These are phyloP conservation scores for Whitmania pigra DNA, from an alignment of 1,140 invertebrate genomes.

Conservation along the genomic window DNA sequence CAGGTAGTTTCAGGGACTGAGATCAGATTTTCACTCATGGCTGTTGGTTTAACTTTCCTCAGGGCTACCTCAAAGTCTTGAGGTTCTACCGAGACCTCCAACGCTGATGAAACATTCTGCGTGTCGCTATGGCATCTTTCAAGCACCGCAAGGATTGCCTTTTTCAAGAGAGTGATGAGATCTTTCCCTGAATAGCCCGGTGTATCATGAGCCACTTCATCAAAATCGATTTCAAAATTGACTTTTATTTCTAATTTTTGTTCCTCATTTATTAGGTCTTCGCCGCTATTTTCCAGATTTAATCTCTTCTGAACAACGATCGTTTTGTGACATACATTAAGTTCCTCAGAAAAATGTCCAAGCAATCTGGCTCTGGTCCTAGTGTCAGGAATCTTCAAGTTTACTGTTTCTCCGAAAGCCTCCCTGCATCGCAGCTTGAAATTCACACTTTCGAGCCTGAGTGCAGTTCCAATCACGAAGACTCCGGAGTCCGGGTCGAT, in stretches of 20 bases:
- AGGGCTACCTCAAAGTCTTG: slow-evolving; percentile 50
- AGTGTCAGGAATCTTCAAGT: background rate
- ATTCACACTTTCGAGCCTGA: background rate
- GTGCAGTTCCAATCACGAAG: background rate
- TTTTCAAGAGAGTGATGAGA: background rate
- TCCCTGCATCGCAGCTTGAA: background rate
- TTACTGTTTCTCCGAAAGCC: background rate
- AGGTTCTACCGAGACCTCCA: background rate
- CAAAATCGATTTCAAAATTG: background rate
- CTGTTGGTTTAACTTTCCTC: slow-evolving; percentile 67
- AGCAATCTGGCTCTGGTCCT: background rate
- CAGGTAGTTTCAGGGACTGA: slow-evolving; percentile 93
- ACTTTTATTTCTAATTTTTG: background rate
- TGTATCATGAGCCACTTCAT: background rate
- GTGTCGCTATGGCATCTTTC: background rate
- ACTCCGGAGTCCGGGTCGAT: background rate
- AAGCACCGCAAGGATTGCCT: background rate
- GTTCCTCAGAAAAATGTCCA: too few relatives aligned
- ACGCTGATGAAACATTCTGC: background rate
- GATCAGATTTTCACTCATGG: slow-evolving; percentile 89
- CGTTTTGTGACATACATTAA: too few relatives aligned
- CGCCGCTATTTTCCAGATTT: background rate
- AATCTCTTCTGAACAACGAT: background rate
- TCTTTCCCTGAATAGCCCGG: background rate
- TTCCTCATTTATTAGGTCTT: background rate